Conservation (phyloP, 2,797 vertebrate genomes). For the Tangara arthus region DNA sequence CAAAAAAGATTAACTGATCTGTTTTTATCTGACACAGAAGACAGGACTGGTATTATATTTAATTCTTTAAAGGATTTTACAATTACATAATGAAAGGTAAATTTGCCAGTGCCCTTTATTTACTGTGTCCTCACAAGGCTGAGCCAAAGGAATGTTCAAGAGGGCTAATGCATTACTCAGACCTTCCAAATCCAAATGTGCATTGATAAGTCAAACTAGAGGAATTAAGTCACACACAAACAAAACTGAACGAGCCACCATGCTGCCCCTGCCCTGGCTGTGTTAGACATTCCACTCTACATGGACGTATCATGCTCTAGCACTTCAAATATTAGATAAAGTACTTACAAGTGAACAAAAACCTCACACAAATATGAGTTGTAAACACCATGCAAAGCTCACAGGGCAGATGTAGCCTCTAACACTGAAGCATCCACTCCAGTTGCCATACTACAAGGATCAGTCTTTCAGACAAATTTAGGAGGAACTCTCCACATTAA, state of each 20-base stretch:
- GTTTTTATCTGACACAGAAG: not conserved
- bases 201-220: not conserved
- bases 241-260: constrained; percentile 48
- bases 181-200: constrained; percentile 3
- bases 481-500: not conserved
- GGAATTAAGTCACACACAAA: constrained; percentile 31
- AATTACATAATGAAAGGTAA: not conserved
- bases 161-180: not conserved
- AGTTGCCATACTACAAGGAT: constrained; percentile 31
- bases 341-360: not conserved
- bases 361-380: not conserved
- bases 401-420: constrained; percentile 24
- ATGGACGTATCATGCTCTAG: constrained; percentile 47
- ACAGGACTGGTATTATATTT: not conserved
- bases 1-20: not conserved
- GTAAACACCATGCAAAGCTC: constrained; percentile 67
- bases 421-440: constrained; percentile 56
- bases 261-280: constrained; percentile 55
- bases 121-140: constrained; percentile 23
- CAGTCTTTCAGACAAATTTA: constrained; percentile 41
- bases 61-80: not conserved
- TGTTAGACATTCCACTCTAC: constrained; percentile 19
- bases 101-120: constrained; percentile 40
- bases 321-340: not conserved
- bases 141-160: not conserved